Base-by-base conservation (phyloP, 2,888 invertebrate species). In the Iphiclides podalirius region DNA sequence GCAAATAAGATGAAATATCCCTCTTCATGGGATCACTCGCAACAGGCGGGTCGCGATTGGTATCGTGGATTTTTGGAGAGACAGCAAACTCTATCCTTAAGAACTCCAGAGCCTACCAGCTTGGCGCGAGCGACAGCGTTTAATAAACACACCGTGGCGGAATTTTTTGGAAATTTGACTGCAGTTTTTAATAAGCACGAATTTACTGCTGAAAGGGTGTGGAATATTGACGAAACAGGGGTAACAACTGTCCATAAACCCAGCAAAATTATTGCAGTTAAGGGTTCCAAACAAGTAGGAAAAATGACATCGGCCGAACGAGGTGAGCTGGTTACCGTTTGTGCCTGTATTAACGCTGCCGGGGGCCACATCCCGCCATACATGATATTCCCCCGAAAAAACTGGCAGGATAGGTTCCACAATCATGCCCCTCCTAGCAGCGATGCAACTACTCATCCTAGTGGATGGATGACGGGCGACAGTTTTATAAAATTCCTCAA, bases 21-120 rank as follows among this genome's bases (percentile, higher is more conserved):
- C n/a, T n/a, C n/a, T n/a, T 43, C 47, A 47, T 52, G 47, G 52
- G 47, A 43, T 46, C 44, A 52, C 31, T 38, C 37, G 38, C 37
- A 46, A 38, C 46, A 46, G 38, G 46, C 31, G 28, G 46, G 46
- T n/a, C 46, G 46, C 46, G 46, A 46, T 46, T 46, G 46, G 46
- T 46, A 46, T 38, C 37, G 46, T 38, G 46, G 46, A 38, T 46
- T 46, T 46, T 38, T 37, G 38, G 46, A 46, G 11, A 46, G 46
- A 46, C 37, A 46, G 38, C 46, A 46, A 37, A 37, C 46, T 46
- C 40, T 40, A 38, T 46, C 46, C 37, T 46, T 46, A 38, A 46
- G 31, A 38, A 46, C 38, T 13, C 46, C 38, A 46, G 46, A 46
- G 46, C 38, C 46, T 38, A 46, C 46, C 37, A 38, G 31, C 45